phyloP scores from a whole-genome alignment of 2,113 vertebrate genomes.

The Pomatorhinus ruficollis region DNA sequence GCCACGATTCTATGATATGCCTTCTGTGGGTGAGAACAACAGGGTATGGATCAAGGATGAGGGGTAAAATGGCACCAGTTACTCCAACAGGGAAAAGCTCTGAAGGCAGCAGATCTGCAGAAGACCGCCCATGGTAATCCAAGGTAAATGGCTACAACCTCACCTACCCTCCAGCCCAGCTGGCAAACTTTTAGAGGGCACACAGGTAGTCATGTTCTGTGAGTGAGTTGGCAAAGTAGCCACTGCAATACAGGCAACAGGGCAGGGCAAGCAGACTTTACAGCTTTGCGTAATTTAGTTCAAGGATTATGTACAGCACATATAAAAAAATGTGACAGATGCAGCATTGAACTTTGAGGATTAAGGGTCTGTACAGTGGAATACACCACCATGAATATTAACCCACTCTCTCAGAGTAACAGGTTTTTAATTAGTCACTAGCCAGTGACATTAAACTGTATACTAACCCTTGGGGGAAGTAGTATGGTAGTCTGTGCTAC shows the following conservation, averaged over 20 bases:
- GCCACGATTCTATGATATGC: not conserved
- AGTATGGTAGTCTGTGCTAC: not conserved
- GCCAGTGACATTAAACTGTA: not conserved
- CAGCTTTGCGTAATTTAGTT: not conserved
- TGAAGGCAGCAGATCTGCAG: not conserved
- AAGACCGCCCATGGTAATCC: not conserved
- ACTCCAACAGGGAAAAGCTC: not conserved
- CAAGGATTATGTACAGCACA: not conserved
- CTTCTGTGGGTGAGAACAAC: not conserved
- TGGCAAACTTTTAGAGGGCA: not conserved
- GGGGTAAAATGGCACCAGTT: not conserved
- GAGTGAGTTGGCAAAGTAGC: not conserved
- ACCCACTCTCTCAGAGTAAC: not conserved
- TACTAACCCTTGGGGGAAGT: not conserved
- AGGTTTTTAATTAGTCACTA: not conserved
- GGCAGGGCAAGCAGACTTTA: not conserved
- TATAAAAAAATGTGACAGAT: not conserved
- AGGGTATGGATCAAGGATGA: not conserved
- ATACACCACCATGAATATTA: constrained; percentile 17
- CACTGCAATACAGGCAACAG: not conserved
- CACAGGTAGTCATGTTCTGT: not conserved
- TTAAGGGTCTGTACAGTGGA: not conserved
- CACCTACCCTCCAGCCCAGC: not conserved
- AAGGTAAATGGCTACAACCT: not conserved
- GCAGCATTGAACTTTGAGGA: constrained; percentile 2